phyloP scores from a whole-genome alignment of 2,113 vertebrate genomes.

The Callopanchax toddi region DNA sequence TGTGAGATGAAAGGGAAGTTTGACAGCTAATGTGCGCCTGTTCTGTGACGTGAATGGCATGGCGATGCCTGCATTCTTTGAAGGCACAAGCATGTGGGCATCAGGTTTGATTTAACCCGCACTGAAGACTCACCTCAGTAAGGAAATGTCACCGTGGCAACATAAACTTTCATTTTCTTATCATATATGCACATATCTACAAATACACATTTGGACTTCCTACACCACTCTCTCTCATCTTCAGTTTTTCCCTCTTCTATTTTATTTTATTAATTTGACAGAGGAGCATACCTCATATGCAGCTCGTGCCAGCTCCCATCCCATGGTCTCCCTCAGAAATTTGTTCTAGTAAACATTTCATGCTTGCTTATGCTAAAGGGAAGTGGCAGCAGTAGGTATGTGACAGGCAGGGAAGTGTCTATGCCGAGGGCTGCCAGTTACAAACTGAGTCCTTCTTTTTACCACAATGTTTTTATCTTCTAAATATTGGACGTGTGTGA shows the following conservation, averaged over 20 bases:
- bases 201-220: slow-evolving; percentile 19
- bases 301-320: slow-evolving; percentile 75
- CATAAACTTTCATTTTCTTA: slow-evolving; percentile 52
- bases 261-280: slow-evolving; percentile 78
- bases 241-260: slow-evolving; percentile 56
- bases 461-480: slow-evolving; percentile 42
- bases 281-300: slow-evolving; percentile 71
- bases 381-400: slow-evolving; percentile 79
- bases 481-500: slow-evolving; percentile 45
- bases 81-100: slow-evolving; percentile 68
- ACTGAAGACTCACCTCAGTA: slow-evolving; percentile 69
- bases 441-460: slow-evolving; percentile 43
- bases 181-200: background rate
- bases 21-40: slow-evolving; percentile 81
- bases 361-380: slow-evolving; percentile 78
- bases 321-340: slow-evolving; percentile 73
- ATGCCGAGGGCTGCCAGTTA: slow-evolving; percentile 59
- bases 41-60: slow-evolving; percentile 80
- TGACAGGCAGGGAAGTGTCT: slow-evolving; percentile 74
- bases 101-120: slow-evolving; percentile 75
- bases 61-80: slow-evolving; percentile 75
- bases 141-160: slow-evolving; percentile 64
- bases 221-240: slow-evolving; percentile 33
- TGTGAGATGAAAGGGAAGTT: slow-evolving; percentile 81
- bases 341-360: slow-evolving; percentile 83